Percentiles rank a stretch among this genome's conserved stretches.
Evolutionary conservation across 1,140 invertebrate species (phyloP).

Genomic region (Drosophila lowei): DNA sequence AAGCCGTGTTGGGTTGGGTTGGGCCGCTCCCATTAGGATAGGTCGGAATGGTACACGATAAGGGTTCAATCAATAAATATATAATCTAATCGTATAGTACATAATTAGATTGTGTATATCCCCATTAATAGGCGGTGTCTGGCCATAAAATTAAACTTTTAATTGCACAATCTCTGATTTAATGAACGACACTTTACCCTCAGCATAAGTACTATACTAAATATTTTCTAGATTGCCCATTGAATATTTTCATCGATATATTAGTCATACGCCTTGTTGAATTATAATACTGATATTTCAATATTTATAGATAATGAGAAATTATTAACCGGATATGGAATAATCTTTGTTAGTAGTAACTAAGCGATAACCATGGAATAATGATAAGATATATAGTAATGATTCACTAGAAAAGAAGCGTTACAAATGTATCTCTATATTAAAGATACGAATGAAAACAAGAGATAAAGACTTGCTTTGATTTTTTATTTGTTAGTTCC

Average conservation of each 20-base stretch:
- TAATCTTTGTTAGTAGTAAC: conserved; percentile 1
- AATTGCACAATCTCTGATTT: conserved; percentile 9
- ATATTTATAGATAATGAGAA: conserved; percentile 23
- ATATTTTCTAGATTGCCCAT: no score
- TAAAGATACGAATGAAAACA: no score
- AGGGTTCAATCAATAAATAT: conserved; percentile 1
- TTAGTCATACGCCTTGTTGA: conserved; percentile 11
- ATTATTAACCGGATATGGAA: not conserved
- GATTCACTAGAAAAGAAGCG: conserved; percentile 5
- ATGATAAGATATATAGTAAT: conserved; percentile 5
- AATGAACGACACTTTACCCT: not conserved
- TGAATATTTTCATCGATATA: not conserved
- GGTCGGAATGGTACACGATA: conserved; percentile 14
- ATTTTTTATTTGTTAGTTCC: no score
- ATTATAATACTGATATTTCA: conserved; percentile 3
- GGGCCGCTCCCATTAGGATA: conserved; percentile 12
- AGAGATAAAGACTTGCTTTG: no score
- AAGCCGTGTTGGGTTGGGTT: no score
- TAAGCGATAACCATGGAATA: conserved; percentile 3
- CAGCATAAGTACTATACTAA: not conserved
- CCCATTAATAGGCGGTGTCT: no score
- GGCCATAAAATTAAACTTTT: no score
- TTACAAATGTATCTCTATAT: no score
- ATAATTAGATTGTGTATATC: not conserved
- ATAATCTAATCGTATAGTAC: not conserved